A percentile compares a stretch with the other conserved stretches of the same genome.
Conservation (phyloP, 2,797 vertebrate species). For the Atherinosoma microstoma region DNA sequence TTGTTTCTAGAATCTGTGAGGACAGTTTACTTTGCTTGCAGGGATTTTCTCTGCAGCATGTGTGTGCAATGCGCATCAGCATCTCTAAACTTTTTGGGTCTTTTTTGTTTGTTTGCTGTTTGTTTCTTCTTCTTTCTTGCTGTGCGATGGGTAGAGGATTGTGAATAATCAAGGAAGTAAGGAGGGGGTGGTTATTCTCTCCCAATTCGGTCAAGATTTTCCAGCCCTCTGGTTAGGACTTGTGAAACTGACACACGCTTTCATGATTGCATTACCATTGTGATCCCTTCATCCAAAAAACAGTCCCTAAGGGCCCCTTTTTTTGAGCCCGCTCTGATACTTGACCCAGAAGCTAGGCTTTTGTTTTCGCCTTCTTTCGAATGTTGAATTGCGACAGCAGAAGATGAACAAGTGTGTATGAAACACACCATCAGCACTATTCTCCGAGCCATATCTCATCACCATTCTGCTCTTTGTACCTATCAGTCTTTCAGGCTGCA, state of each 20-base stretch:
- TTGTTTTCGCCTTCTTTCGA: conserved; percentile 40
- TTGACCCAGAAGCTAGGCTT: conserved; percentile 40
- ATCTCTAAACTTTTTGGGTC: conserved; percentile 23
- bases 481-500: conserved; percentile 72
- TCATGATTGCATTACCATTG: conserved; percentile 30
- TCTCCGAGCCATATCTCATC: conserved; percentile 60
- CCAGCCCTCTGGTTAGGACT: conserved; percentile 47
- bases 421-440: conserved; percentile 44
- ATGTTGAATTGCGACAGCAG: conserved; percentile 35
- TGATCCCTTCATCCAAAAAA: conserved; percentile 26
- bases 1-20: conserved; percentile 48
- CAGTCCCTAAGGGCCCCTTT: background rate
- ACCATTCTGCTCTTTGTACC: conserved; percentile 61
- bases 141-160: conserved; percentile 7
- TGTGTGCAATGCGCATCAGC: conserved; percentile 39
- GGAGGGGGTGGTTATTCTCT: conserved; percentile 5
- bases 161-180: conserved; percentile 13
- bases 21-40: conserved; percentile 55
- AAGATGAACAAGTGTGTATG: conserved; percentile 31
- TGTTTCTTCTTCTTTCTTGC: background rate
- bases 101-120: conserved; percentile 6
- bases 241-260: conserved; percentile 61
- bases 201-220: conserved; percentile 39
- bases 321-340: conserved; percentile 14
- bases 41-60: conserved; percentile 53